These are phyloP conservation scores for Calameuta pallipes DNA, from an alignment of 2,888 invertebrate genomes.

Conservation along the genomic window DNA sequence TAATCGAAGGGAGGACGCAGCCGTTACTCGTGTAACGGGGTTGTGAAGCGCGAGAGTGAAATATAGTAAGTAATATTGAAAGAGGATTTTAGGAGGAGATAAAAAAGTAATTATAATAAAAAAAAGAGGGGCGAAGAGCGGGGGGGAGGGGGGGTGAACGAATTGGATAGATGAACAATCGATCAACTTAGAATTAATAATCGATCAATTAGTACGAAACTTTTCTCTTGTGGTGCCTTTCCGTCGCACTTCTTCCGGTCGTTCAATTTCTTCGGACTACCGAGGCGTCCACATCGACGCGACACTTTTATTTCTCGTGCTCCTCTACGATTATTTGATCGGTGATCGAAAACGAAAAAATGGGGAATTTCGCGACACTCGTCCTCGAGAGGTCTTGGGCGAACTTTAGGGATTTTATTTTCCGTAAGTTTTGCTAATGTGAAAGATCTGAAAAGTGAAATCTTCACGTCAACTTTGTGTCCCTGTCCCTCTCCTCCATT, in stretches of 20 bases:
- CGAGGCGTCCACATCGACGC: neutral
- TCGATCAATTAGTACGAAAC: slow-evolving; percentile 34
- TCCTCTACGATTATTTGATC: too few relatives aligned
- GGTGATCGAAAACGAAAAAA: too few relatives aligned
- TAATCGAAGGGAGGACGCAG: slow-evolving; percentile 10
- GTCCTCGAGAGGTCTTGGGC: neutral
- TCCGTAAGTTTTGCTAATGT: neutral
- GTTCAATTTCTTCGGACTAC: neutral
- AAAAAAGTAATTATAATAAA: neutral
- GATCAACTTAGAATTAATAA: neutral
- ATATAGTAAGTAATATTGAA: neutral
- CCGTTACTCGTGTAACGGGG: neutral
- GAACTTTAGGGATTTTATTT: neutral
- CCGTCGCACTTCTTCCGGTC: slow-evolving; percentile 35
- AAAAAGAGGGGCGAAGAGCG: neutral
- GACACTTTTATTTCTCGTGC: neutral
- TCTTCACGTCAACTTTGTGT: neutral
- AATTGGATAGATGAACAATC: neutral
- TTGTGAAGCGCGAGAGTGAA: neutral
- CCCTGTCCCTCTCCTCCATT: too few relatives aligned
- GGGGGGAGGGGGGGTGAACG: neutral
- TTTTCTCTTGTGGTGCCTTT: slow-evolving; percentile 51
- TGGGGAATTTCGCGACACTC: neutral
- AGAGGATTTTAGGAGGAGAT: slow-evolving; percentile 5
- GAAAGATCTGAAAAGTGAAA: neutral